phyloP scores from a whole-genome alignment of 2,113 vertebrate genomes.

The Mixornis gularis region DNA sequence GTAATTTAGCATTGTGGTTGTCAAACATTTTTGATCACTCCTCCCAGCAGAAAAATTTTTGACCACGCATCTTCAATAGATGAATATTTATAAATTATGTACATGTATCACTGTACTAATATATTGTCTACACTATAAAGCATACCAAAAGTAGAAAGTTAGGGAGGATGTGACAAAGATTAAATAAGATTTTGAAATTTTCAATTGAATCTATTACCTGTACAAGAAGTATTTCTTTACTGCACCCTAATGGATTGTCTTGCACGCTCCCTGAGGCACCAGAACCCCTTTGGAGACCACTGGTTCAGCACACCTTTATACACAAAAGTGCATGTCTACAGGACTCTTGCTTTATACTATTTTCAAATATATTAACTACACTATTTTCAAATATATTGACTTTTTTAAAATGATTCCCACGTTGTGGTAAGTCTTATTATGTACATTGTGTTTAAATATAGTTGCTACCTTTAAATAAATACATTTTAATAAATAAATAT shows the following conservation, averaged over 20 bases:
- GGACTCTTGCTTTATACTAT: not conserved
- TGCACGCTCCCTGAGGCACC: not conserved
- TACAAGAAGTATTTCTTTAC: not conserved
- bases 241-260: not conserved
- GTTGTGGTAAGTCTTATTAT: not conserved
- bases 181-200: not conserved
- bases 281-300: not conserved
- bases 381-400: not conserved
- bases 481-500: not conserved
- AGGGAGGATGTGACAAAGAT: not conserved
- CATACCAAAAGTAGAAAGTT: not conserved
- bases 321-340: not conserved
- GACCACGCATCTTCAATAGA: not conserved
- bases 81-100: not conserved
- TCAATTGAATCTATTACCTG: not conserved
- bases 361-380: not conserved
- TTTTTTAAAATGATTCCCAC: not conserved
- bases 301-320: not conserved
- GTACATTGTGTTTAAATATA: not conserved
- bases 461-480: not conserved
- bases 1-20: not conserved
- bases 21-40: not conserved
- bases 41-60: not conserved
- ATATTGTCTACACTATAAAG: not conserved
- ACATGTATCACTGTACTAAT: not conserved